phyloP scores from a whole-genome alignment of 2,113 vertebrate species.

The Antechinus flavipes region DNA sequence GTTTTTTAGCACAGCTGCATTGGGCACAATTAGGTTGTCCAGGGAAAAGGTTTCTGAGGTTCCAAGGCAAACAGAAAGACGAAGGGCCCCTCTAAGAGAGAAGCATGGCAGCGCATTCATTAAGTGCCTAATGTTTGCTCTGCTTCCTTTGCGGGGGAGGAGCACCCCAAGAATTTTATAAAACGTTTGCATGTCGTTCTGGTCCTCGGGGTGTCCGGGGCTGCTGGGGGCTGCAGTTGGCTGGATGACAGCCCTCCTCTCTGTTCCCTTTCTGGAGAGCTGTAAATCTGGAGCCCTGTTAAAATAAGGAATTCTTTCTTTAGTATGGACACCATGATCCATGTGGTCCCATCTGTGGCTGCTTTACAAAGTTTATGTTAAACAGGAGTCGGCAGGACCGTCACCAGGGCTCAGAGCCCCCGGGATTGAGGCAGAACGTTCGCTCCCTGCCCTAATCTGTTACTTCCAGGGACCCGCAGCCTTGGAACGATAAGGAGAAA shows the following conservation, averaged over 20 bases:
- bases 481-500: background rate
- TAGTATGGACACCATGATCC: background rate
- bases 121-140: background rate
- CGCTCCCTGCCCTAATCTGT: background rate
- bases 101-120: background rate
- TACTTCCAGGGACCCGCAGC: background rate
- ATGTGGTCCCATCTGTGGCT: background rate
- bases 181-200: background rate
- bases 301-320: background rate
- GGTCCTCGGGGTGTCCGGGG: background rate
- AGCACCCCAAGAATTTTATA: background rate
- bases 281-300: background rate
- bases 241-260: background rate
- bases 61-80: background rate
- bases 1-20: background rate
- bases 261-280: background rate
- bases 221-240: background rate
- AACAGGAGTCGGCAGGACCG: background rate
- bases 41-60: background rate
- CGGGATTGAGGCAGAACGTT: background rate
- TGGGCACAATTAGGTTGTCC: background rate
- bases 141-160: background rate
- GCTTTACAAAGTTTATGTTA: background rate
- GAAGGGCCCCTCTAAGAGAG: background rate
- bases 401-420: background rate